Base-by-base conservation (phyloP, 2,797 vertebrate species). In the Gallirallus australis region DNA sequence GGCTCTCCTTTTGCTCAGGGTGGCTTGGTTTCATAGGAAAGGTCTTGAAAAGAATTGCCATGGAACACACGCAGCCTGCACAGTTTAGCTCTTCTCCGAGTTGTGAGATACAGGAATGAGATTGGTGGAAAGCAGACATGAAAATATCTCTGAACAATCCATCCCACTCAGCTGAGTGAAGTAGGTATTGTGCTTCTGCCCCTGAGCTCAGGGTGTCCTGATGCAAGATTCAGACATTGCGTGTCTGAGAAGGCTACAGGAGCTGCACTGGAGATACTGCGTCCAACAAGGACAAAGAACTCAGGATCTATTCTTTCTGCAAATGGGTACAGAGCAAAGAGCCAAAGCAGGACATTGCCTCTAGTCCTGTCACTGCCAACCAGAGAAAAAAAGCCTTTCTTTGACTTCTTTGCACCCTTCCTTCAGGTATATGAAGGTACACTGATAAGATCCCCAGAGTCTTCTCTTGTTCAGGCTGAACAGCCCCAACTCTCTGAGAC, bases 161-260 rank as follows among this genome's bases (percentile, higher is more conserved):
- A 54, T 23, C 9, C 24, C 27, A 15, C 8, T 30, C 15, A 35
- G 24, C 3, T 0, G 1, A 35, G 60, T n/a, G 45, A 39, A 59
- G 39, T 16, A 17, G 45, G 33, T 13, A 57, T 25, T 7, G 21
- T 19, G 13, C 45, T 39, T 45, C 52, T 45, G 48, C 15, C 30
- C 37, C 10, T 0, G 0, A 48, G 54, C 39, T 27, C 30, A 21
- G 42, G 35, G 14, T 1, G 6, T 42, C 37, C 23, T 3, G 13
- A 9, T 15, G 45, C 17, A 48, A 45, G 35, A 18, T 35, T 45
- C 24, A 28, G 50, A 19, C 40, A 40, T 45, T 3, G 60, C 11
- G 6, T 6, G 20, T 25, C 30, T 0, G 0, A 25, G 50, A 8
- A 24, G 31, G 27, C 27, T 68, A 28, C 17, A 39, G 57, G 60